These are phyloP conservation scores for Mimas tiliae DNA, from an alignment of 2,888 invertebrate species.

Conservation along the genomic window DNA sequence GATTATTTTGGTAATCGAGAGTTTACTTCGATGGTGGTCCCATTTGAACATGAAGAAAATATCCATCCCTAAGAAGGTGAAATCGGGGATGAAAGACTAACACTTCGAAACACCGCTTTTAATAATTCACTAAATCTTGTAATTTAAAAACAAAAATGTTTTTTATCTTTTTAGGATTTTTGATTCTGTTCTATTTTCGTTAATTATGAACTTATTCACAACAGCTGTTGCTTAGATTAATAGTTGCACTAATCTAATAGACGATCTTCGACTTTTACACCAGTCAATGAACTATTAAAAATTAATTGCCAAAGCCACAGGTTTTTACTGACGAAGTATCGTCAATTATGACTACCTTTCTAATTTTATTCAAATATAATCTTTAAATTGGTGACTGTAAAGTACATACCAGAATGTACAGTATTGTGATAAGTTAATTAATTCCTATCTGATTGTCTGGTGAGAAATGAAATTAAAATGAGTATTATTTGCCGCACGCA, in stretches of 20 bases:
- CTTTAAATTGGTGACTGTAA: not conserved
- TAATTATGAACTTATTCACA: no score
- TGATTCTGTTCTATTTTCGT: no score
- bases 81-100: no score
- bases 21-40: no score
- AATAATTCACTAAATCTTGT: no score
- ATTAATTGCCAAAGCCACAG: conserved; percentile 10
- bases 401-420: not conserved
- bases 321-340: not conserved
- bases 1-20: no score
- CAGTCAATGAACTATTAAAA: conserved; percentile 29
- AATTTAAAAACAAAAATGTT: no score
- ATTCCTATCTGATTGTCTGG: conserved; percentile 6
- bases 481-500: conserved; percentile 2
- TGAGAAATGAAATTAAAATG: conserved; percentile 22
- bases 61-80: no score
- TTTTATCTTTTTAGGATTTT: no score
- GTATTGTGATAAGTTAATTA: conserved; percentile 12
- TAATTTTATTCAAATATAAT: not conserved
- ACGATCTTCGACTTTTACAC: not conserved
- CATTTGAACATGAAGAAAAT: no score
- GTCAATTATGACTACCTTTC: not conserved
- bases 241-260: not conserved
- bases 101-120: no score
- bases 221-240: no score